These are phyloP conservation scores for Terebella lapidaria DNA, from an alignment of 2,888 invertebrate genomes.

Conservation along the genomic window DNA sequence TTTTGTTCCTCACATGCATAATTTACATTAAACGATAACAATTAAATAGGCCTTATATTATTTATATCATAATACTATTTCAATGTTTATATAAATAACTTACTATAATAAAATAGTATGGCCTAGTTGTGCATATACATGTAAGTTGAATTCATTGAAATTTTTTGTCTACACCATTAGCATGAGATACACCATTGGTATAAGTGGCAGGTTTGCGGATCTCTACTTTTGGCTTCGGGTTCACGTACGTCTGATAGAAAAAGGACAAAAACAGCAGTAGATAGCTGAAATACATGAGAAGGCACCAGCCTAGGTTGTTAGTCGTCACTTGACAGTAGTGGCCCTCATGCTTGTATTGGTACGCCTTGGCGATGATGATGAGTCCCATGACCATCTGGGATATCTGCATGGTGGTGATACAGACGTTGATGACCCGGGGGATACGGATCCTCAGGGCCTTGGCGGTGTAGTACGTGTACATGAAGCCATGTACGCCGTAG, in stretches of 20 bases:
- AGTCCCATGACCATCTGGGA: conserved; percentile 94
- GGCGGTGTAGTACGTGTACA: conserved; percentile 57
- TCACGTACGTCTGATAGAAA: conserved; percentile 49
- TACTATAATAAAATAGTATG: too few relatives aligned
- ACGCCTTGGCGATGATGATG: conserved; percentile 80
- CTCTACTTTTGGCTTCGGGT: not conserved
- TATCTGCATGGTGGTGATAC: conserved; percentile 84
- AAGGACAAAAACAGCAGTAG: conserved; percentile 51
- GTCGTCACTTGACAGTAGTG: conserved; percentile 52
- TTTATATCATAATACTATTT: too few relatives aligned
- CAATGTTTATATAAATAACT: too few relatives aligned
- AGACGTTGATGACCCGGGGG: conserved; percentile 73
- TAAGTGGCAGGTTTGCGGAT: too few relatives aligned
- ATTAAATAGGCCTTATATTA: too few relatives aligned
- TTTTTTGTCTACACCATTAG: too few relatives aligned
- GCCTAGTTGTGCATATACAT: too few relatives aligned
- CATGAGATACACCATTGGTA: too few relatives aligned
- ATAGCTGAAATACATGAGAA: conserved; percentile 52
- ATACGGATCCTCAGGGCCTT: conserved; percentile 51
- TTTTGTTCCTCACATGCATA: too few relatives aligned
- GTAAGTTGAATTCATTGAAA: too few relatives aligned
- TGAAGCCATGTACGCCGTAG: conserved; percentile 57
- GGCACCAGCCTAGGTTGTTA: conserved; percentile 51
- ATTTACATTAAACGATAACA: too few relatives aligned
- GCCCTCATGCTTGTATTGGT: conserved; percentile 33